A percentile compares a stretch with the other conserved stretches of the same genome.
These are phyloP conservation scores for Apotomis betuletana DNA, from an alignment of 2,888 invertebrate species.

Conservation along the genomic window DNA sequence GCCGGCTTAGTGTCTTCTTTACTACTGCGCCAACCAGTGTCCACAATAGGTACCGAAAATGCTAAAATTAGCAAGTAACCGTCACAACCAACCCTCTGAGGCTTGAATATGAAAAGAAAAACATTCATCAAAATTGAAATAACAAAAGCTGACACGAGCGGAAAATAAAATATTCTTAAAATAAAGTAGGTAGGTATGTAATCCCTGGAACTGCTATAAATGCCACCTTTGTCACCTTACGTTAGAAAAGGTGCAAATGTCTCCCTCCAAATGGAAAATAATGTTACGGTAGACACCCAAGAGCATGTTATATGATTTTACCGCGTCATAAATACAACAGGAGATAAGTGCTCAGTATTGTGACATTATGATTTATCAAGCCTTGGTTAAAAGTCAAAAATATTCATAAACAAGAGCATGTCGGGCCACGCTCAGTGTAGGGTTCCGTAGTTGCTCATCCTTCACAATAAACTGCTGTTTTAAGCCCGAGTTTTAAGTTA, in stretches of 20 bases:
- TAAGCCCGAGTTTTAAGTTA: no score
- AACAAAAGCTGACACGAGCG: slow-evolving; percentile 1
- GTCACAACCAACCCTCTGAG: background rate
- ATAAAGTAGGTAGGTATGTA: slow-evolving; percentile 16
- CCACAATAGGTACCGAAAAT: no score
- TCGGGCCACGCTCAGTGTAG: no score
- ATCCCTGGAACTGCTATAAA: slow-evolving; percentile 33
- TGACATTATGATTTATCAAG: no score
- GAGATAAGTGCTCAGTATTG: background rate
- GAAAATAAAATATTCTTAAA: slow-evolving; percentile 20
- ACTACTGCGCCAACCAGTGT: no score
- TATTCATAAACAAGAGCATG: no score
- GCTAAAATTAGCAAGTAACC: background rate
- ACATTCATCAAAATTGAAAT: slow-evolving; percentile 7
- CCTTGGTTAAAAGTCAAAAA: no score
- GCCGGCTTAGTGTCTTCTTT: no score
- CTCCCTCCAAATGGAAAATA: slow-evolving; percentile 34
- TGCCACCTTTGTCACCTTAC: slow-evolving; percentile 35
- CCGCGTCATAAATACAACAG: slow-evolving; percentile 2
- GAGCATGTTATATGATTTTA: slow-evolving; percentile 21
- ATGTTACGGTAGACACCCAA: slow-evolving; percentile 32
- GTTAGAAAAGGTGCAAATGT: slow-evolving; percentile 31
- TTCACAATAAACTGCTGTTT: no score
- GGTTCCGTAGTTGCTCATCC: no score
- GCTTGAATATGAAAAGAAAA: background rate